Evolutionary conservation across 2,113 vertebrate species (phyloP).

Genomic region (Charadrius vociferus): DNA sequence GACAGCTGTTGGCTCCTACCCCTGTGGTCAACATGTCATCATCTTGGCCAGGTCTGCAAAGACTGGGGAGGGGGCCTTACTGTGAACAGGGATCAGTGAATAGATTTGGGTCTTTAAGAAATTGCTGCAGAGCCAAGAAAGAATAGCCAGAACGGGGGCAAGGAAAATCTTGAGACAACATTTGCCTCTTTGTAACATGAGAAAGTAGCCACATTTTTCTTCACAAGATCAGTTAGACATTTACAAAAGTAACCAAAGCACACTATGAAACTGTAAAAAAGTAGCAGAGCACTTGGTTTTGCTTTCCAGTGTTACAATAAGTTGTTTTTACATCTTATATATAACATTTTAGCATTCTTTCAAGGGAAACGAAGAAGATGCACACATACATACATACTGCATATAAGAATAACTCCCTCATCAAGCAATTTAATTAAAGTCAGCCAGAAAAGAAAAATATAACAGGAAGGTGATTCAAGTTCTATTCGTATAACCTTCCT

Average conservation of each 20-base stretch:
- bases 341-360: not conserved
- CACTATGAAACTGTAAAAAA: not conserved
- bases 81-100: not conserved
- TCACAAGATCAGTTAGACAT: not conserved
- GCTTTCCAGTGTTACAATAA: not conserved
- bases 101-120: not conserved
- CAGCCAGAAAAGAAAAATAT: not conserved
- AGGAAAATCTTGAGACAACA: not conserved
- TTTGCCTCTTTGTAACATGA: not conserved
- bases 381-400: not conserved
- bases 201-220: not conserved
- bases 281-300: not conserved
- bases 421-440: not conserved
- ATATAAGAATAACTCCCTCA: not conserved
- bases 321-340: not conserved
- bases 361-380: not conserved
- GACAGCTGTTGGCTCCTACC: not conserved
- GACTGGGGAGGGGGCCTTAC: not conserved
- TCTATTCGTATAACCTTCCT: not conserved
- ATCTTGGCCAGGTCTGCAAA: not conserved
- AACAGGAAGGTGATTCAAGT: not conserved
- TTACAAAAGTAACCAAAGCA: not conserved
- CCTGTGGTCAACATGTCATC: not conserved
- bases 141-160: not conserved
- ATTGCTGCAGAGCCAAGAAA: not conserved